Evolutionary conservation across 2,113 vertebrate genomes (phyloP).

Genomic region (Pteruthius melanotis): DNA sequence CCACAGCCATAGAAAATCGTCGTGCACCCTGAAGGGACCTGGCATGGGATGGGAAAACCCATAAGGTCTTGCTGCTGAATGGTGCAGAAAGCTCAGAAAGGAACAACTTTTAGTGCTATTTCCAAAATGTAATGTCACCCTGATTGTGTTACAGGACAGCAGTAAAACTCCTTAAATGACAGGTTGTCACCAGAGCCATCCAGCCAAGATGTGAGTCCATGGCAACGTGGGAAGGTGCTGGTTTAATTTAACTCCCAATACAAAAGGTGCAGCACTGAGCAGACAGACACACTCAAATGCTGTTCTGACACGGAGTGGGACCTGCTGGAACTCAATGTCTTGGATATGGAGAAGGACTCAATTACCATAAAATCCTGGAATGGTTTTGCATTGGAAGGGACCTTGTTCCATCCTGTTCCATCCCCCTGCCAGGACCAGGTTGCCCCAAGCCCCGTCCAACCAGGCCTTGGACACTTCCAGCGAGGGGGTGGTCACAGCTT

Average conservation of each 20-base stretch:
- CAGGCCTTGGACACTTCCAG: background rate
- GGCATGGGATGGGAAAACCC: background rate
- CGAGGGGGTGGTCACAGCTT: background rate
- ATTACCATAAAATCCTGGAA: background rate
- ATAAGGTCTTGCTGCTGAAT: background rate
- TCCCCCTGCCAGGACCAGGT: background rate
- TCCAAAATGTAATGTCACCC: background rate
- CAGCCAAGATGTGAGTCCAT: background rate
- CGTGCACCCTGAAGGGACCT: background rate
- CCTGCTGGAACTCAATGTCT: background rate
- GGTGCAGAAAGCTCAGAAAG: background rate
- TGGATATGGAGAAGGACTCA: background rate
- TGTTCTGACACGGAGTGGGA: background rate
- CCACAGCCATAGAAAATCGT: background rate
- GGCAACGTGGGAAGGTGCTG: background rate
- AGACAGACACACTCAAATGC: background rate
- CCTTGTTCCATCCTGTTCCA: background rate
- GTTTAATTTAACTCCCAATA: background rate
- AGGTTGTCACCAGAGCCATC: background rate
- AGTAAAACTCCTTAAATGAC: background rate
- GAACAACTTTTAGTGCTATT: background rate
- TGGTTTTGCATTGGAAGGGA: background rate
- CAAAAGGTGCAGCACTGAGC: background rate
- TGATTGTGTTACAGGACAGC: background rate
- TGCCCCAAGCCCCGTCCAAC: fast-evolving